phyloP scores from a whole-genome alignment of 2,113 vertebrate species.

The Pogonocichla stellata region DNA sequence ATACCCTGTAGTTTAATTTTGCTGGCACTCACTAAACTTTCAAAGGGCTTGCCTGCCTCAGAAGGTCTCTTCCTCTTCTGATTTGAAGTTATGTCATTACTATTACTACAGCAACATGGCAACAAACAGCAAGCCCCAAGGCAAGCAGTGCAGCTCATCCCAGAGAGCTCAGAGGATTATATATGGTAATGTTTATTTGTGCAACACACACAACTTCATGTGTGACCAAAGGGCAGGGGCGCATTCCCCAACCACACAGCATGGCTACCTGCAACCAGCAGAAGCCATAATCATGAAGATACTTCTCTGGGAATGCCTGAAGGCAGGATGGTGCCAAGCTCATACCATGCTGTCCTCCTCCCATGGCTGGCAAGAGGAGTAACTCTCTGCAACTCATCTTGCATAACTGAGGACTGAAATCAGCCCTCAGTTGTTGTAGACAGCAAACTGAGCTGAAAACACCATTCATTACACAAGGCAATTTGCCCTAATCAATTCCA shows the following conservation, averaged over 20 bases:
- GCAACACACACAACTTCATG: background rate
- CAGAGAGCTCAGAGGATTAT: background rate
- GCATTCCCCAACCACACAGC: fast-evolving
- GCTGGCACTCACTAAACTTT: background rate
- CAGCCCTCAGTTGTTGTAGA: background rate
- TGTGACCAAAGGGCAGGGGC: background rate
- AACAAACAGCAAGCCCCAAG: background rate
- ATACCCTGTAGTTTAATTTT: background rate
- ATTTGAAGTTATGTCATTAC: background rate
- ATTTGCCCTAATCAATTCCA: background rate
- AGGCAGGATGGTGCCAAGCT: background rate
- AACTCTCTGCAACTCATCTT: background rate
- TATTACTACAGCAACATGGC: background rate
- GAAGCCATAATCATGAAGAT: fast-evolving
- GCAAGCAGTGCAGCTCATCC: background rate
- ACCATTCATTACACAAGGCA: background rate
- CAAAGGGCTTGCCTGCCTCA: background rate
- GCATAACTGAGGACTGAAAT: background rate
- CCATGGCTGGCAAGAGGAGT: background rate
- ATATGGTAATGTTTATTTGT: background rate
- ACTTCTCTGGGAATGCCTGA: background rate
- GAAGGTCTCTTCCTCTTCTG: background rate
- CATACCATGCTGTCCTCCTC: background rate
- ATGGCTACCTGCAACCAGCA: background rate
- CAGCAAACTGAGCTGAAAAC: background rate